These are phyloP conservation scores for Sminthurides bifidus DNA, from an alignment of 1,140 invertebrate genomes.

Conservation along the genomic window DNA sequence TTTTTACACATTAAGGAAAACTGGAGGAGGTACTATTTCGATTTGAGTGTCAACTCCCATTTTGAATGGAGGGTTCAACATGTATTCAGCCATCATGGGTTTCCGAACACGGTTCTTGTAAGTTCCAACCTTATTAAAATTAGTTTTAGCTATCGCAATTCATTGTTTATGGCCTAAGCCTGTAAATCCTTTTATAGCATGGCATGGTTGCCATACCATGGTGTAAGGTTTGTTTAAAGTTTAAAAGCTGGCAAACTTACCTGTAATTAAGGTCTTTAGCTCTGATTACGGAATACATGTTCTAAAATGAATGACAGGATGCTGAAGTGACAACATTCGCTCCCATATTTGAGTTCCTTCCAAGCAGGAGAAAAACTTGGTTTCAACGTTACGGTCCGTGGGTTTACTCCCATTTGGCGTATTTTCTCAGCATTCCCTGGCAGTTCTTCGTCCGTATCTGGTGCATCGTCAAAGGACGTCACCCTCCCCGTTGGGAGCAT, in stretches of 20 bases:
- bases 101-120: constrained; percentile 56
- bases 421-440: constrained; percentile 36
- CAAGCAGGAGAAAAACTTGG: too few species aligned
- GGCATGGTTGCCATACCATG: too few species aligned
- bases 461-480: constrained; percentile 14
- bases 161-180: background rate
- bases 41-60: constrained; percentile 52
- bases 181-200: background rate
- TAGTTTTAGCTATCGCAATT: background rate
- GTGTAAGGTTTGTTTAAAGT: too few species aligned
- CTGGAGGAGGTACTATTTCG: constrained; percentile 70
- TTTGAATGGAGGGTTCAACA: constrained; percentile 49
- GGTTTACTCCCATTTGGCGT: constrained; percentile 43
- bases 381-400: constrained; percentile 38
- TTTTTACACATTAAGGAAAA: constrained; percentile 68
- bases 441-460: constrained; percentile 35
- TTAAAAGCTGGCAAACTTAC: too few species aligned
- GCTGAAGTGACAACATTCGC: too few species aligned
- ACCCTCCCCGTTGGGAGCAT: constrained; percentile 28
- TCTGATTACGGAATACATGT: too few species aligned
- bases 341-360: too few species aligned
- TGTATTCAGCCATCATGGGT: constrained; percentile 45
- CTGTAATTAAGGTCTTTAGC: too few species aligned
- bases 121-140: background rate
- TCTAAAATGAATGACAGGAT: too few species aligned